Base-by-base conservation (phyloP, 1,140 invertebrate species). In the Globodera rostochiensis region DNA sequence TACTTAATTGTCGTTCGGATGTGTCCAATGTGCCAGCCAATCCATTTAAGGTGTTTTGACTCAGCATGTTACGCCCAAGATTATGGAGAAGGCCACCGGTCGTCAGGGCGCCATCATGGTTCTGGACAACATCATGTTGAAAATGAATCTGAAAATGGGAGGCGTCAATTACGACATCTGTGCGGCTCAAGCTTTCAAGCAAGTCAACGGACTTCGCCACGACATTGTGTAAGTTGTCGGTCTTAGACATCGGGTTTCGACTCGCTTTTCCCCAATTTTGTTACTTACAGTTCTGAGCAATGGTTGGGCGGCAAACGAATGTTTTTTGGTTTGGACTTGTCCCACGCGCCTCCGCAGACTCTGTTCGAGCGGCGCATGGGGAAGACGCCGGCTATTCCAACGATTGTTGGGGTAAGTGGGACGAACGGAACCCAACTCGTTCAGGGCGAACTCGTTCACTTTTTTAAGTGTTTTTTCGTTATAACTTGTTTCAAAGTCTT, bases 71-170 rank as follows among this genome's bases (percentile, higher is more conserved):
- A 7, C 21, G 8, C 75, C 75, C 7, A 76, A 76, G 47, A 76
- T 76, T 4, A 53, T 79, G 74, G n/a, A 6, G 8, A 83, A 83
- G 36, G 81, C 46, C n/a, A 53, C 57, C 45, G 71, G 73, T 21
- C 53, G 50, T 46, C 21, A 70, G n/a, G 82, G 80, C 1, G 80
- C 45, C n/a, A 64, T 57, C 49, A 70, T 82, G 66, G 80, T 82
- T 5, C 46, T 82, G 8, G 80, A 82, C n/a, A 83, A 83, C 45
- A 70, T 83, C 5, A 7, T 83, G 50, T 11, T 83, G 82, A 83
- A 83, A 46, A 84, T 73, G 19, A 82, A 83, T 73, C 36, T 84
- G 21, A 83, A 83, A n/a, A n/a, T 83, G 74, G 82, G 82, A n/a
- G 82, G 82, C 19, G 50, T 70, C 15, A 83, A 83, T 50, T 74